A percentile compares a stretch with the other conserved stretches of the same genome.
These are phyloP conservation scores for Echeneis naucrates DNA, from an alignment of 2,797 vertebrate genomes.

Conservation along the genomic window DNA sequence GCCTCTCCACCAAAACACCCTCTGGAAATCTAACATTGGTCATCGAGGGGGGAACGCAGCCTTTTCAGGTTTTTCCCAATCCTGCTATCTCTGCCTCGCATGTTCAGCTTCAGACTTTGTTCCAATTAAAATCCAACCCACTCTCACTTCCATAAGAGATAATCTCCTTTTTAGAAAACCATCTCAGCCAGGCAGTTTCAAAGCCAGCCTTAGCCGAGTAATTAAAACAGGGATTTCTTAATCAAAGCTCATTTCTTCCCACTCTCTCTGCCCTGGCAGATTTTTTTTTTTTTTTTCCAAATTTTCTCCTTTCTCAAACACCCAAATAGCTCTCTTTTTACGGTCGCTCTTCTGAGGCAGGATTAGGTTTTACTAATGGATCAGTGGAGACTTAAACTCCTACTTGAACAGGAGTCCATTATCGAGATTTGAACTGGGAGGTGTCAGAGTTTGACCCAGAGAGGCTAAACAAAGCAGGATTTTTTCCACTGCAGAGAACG, in stretches of 20 bases:
- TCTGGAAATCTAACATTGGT: conserved; percentile 11
- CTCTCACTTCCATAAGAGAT: conserved; percentile 37
- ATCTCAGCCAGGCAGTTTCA: conserved; percentile 50
- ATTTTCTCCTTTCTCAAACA: conserved; percentile 17
- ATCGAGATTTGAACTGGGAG: conserved; percentile 33
- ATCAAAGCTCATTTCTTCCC: conserved; percentile 29
- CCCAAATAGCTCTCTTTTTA: conserved; percentile 5
- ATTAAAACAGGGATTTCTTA: conserved; percentile 54
- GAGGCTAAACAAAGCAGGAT: conserved; percentile 18
- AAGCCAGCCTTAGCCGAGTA: conserved; percentile 38
- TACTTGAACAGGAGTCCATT: conserved; percentile 22
- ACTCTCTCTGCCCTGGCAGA: conserved; percentile 6
- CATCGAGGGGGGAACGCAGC: conserved; percentile 1
- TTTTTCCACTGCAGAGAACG: conserved; percentile 18
- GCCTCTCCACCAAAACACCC: background rate
- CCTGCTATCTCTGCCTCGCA: conserved; percentile 9
- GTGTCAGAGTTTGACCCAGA: conserved; percentile 2
- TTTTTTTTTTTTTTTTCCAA: conserved; percentile 20
- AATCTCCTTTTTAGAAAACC: conserved; percentile 59
- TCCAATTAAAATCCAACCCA: conserved; percentile 55
- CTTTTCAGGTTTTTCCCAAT: conserved; percentile 21
- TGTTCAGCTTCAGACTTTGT: conserved; percentile 21
- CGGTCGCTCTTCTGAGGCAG: conserved; percentile 13
- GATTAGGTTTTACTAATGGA: conserved; percentile 42
- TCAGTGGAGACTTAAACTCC: conserved; percentile 29